Conservation (phyloP, 1,140 invertebrate species). For the Drosophila sproati region DNA sequence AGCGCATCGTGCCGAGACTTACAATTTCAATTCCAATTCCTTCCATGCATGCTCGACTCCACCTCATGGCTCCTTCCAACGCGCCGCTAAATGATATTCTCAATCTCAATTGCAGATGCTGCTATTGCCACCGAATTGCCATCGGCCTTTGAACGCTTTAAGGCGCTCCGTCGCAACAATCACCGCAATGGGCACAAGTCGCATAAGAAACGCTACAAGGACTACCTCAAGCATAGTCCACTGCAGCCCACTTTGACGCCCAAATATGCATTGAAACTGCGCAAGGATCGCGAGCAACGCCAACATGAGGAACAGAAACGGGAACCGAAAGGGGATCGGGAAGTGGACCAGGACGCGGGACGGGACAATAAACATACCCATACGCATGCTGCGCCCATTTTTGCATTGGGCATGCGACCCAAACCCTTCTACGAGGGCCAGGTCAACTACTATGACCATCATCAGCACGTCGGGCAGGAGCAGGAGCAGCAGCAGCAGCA, state of each 20-base stretch:
- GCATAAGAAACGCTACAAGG: slow-evolving; percentile 80
- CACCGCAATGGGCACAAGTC: slow-evolving; percentile 72
- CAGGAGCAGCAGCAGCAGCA: slow-evolving; percentile 15
- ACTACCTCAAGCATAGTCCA: slow-evolving; percentile 60
- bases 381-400: slow-evolving; percentile 53
- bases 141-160: slow-evolving; percentile 71
- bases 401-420: slow-evolving; percentile 47
- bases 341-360: not conserved
- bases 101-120: slow-evolving; percentile 32
- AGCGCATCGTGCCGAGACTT: slow-evolving; percentile 58
- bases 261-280: slow-evolving; percentile 45
- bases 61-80: too few species aligned
- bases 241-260: slow-evolving; percentile 9
- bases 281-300: slow-evolving; percentile 29
- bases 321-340: slow-evolving; percentile 6
- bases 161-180: slow-evolving; percentile 66
- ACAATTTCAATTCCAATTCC: slow-evolving; percentile 30
- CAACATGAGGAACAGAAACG: not conserved
- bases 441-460: slow-evolving; percentile 71
- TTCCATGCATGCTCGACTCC: not conserved
- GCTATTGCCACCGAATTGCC: slow-evolving; percentile 20
- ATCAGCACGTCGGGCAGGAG: slow-evolving; percentile 18
- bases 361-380: not conserved
- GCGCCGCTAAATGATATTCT: not conserved
- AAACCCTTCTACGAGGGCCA: slow-evolving; percentile 78